Base-by-base conservation (phyloP, 2,888 invertebrate species). In the Campoplex capitator region DNA sequence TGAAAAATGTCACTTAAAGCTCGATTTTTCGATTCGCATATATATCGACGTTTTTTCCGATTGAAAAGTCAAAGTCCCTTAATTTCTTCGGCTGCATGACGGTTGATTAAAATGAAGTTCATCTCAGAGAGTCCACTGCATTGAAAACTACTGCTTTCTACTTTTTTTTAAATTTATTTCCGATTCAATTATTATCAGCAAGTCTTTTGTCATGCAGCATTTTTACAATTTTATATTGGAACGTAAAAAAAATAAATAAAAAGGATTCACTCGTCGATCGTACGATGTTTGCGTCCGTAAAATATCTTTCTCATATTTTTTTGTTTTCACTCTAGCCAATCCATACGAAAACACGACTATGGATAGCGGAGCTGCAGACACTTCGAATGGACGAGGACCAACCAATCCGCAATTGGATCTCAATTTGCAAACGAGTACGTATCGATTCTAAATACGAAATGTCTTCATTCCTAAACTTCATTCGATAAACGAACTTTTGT, bases 401-500 rank as follows among this genome's bases (percentile, higher is more conserved):
- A 94, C 95, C 91, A 95, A 95, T 92, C 95, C 95, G 83, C 95
- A 95, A 89, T 95, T 95, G 90, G 95, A 96, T 92, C 95, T 95
- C 89, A 95, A 95, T 89, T 95, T 96, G 91, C 96, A 96, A 94
- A 96, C 96, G 90, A 96, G 96, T 96, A 95, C 94, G 95, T 94
- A 92, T 88, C 32, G 28, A 13, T 65, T 23, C 67, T n/a, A 0
- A 62, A 11, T 32, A 32, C 16, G 16, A 62, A 62, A 62, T 16
- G 13, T 62, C 13, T 62, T 32, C 16, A 32, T 1, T 13, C 32
- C 16, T 16, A 1, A 32, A 16, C 0, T 3, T 32, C 1, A 13
- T 28, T 11, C 58, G 58, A 3, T 13, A 58, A 58, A 9, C 28
- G 28, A 23, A 54, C 48, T 51, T 18, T 2, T 51, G 16, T 18